Base-by-base conservation (phyloP, 2,113 vertebrate species). In the Tiliqua scincoides region DNA sequence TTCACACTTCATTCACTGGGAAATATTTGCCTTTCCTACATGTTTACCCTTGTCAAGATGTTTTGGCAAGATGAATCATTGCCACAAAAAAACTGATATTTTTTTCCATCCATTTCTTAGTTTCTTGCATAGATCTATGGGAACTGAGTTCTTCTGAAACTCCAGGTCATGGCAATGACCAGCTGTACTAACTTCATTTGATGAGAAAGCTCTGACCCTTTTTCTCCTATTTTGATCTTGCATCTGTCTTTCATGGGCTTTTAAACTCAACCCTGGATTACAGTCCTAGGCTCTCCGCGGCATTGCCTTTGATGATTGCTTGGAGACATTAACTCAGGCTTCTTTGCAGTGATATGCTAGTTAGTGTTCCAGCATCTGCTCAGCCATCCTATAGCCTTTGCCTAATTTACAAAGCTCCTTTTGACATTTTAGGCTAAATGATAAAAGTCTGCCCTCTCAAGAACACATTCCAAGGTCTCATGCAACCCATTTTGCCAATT, bases 1-100 rank as follows among this genome's bases (percentile, higher is more conserved):
- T 81, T 91, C 8, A n/a, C 76, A 88, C 87, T 93, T 87, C 90
- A 91, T 91, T 90, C 81, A 87, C 72, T 89, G 84, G 86, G 88
- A 93, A 93, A 92, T 80, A 75, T 9, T 81, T 10, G 70, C 7
- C 87, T 85, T 91, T 88, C 73, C 65, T 83, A 83, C 87, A 91
- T 73, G 48, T 88, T 89, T 89, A 87, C 82, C 78, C 78, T 85
- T 91, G 85, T 84, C 82, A 63, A 0, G 0, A 76, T 89, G 37
- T 77, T 83, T 61, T 85, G 82, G 85, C 88, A 89, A 86, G 80
- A 91, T 85, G 88, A 91, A 87, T 92, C 79, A 63, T 77, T 89
- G 18, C 89, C 78, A 75, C 68, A 90, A 59, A 6, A 17, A 21
- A 79, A 79, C 15, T 85, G 37, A 84, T 89, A 83, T 67, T 93